Evolutionary conservation across 2,113 vertebrate genomes (phyloP), one percentile per base, ranked within the genome.

Genomic region (Eolophus roseicapilla): DNA sequence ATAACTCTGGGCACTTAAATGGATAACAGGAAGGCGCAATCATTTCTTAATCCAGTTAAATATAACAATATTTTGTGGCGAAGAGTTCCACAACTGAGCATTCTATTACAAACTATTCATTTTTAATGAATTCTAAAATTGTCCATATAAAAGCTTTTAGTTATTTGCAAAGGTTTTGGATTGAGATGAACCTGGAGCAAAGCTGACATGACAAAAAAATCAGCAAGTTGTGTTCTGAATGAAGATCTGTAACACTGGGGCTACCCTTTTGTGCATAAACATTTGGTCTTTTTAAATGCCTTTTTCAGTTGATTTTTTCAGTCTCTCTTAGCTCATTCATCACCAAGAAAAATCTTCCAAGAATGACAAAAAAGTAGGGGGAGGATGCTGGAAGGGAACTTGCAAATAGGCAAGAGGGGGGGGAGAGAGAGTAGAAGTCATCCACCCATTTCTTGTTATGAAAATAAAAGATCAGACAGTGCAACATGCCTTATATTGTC

Each of bases 11-110:
- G 35, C 46, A 31, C 69, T 85, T 82, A 75, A 96, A 74, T 44
- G 75, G 25, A 35, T 78, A 84, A 86, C 37, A 70, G 55, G 69
- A 87, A 81, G 57, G 49, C 3, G 21, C 78, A 84, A 39, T 63
- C 17, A n/a, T 47, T 86, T 85, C 86, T 89, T 37, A 82, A 95
- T 93, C 77, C 86, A 53, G 57, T 91, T 94, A 92, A 89, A 92
- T 67, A 62, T 79, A 80, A 64, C 68, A 94, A 27, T 83, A 69
- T 91, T 53, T 77, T 49, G 37, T 91, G 53, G 62, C 31, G 70
- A 73, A 67, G 52, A 57, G 21, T 91, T 53, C 37, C 13, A 67
- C 4, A 80, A 25, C 35, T 7, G 28, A 95, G 41, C 24, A 53
- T 62, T 91, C 21, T 73, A 6, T 55, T 93, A 53, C 17, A 59